phyloP scores from a whole-genome alignment of 2,888 invertebrate genomes.

The Poecilus cupreus region DNA sequence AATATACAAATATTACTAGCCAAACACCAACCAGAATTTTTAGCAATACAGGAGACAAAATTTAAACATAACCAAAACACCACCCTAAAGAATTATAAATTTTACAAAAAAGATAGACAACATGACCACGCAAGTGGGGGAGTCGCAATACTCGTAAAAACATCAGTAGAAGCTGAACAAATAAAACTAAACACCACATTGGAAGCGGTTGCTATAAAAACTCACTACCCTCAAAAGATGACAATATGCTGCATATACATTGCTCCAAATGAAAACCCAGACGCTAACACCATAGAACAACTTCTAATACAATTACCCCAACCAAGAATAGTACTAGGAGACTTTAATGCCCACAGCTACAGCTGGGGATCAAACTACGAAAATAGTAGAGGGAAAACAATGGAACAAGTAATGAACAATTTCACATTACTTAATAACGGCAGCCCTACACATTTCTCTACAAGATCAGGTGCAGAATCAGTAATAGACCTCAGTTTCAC shows the following conservation, averaged over 20 bases:
- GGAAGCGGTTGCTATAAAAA: too few relatives aligned
- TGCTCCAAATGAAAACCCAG: not conserved
- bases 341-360: too few relatives aligned
- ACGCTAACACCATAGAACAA: conserved; percentile 23
- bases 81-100: too few relatives aligned
- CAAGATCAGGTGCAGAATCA: not conserved
- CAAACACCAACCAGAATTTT: not conserved
- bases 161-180: too few relatives aligned
- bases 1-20: not conserved
- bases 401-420: conserved; percentile 60
- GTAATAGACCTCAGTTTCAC: not conserved
- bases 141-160: not conserved
- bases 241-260: not conserved
- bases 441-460: not conserved
- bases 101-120: not conserved
- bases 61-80: not conserved
- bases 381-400: conserved; percentile 61
- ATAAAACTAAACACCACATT: too few relatives aligned
- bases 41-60: not conserved
- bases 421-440: not conserved
- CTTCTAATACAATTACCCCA: conserved; percentile 9
- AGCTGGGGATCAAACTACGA: conserved; percentile 61
- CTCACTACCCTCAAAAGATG: not conserved
- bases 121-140: conserved; percentile 36
- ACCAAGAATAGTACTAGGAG: conserved; percentile 63